Evolutionary conservation across 2,797 vertebrate genomes (phyloP).

Genomic region (Acanthopagrus latus): DNA sequence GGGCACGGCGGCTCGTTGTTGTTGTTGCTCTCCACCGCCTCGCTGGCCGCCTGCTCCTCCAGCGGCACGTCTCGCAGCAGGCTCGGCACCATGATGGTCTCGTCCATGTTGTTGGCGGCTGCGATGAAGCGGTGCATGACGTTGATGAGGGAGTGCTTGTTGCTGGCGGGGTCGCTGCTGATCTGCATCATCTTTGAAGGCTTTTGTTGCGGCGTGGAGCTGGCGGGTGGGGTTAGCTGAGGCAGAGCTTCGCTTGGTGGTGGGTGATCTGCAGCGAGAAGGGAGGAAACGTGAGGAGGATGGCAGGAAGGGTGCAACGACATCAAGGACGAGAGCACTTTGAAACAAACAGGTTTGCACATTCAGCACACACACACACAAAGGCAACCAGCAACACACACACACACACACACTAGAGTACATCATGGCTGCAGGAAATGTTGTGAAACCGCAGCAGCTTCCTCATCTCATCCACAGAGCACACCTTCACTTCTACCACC

Average conservation of each 20-base stretch:
- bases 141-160: conserved; percentile 88
- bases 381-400: background rate
- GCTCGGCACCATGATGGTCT: conserved; percentile 90
- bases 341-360: background rate
- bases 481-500: background rate
- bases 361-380: background rate
- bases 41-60: conserved; percentile 74
- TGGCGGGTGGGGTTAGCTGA: conserved; percentile 57
- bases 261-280: conserved; percentile 49
- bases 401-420: background rate
- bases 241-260: conserved; percentile 40
- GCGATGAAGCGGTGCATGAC: conserved; percentile 90
- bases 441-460: background rate
- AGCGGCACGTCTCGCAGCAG: conserved; percentile 86
- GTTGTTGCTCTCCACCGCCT: conserved; percentile 71
- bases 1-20: conserved; percentile 64
- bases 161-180: conserved; percentile 78
- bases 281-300: conserved; percentile 23
- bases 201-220: conserved; percentile 46
- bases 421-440: conserved; percentile 1
- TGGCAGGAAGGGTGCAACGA: background rate
- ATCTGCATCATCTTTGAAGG: conserved; percentile 85
- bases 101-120: conserved; percentile 90
- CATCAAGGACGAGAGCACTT: background rate
- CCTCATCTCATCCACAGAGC: background rate